Conservation (phyloP, 2,113 vertebrate genomes). For the Antechinus flavipes region DNA sequence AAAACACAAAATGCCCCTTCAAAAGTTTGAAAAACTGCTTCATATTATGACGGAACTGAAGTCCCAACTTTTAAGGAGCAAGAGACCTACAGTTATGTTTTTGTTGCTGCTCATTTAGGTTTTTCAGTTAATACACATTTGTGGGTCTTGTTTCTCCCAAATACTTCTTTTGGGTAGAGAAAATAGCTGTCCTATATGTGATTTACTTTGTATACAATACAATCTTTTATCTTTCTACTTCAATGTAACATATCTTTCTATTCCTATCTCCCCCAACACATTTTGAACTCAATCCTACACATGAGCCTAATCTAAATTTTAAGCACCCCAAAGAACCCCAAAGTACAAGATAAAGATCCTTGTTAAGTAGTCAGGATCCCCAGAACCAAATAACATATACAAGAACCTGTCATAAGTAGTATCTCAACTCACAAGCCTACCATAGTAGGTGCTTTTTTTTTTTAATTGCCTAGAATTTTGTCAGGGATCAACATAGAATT, state of each 20-base stretch:
- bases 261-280: too few species aligned
- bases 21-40: not conserved
- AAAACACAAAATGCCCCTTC: not conserved
- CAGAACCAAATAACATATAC: not conserved
- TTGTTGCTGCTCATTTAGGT: too few species aligned
- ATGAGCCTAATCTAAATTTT: not conserved
- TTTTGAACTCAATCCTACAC: too few species aligned
- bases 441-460: not conserved
- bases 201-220: too few species aligned
- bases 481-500: not conserved
- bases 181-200: too few species aligned
- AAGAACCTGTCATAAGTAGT: not conserved
- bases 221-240: too few species aligned
- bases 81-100: too few species aligned
- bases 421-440: not conserved
- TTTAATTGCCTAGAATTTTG: not conserved
- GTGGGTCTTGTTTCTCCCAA: too few species aligned
- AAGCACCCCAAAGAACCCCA: not conserved
- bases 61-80: too few species aligned
- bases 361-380: not conserved
- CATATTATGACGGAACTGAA: not conserved
- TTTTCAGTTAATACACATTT: too few species aligned
- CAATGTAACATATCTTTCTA: too few species aligned
- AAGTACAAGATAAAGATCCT: not conserved
- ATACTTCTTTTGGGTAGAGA: too few species aligned